Base-by-base conservation (phyloP, 2,888 invertebrate species). In the Xiphydria camelus region DNA sequence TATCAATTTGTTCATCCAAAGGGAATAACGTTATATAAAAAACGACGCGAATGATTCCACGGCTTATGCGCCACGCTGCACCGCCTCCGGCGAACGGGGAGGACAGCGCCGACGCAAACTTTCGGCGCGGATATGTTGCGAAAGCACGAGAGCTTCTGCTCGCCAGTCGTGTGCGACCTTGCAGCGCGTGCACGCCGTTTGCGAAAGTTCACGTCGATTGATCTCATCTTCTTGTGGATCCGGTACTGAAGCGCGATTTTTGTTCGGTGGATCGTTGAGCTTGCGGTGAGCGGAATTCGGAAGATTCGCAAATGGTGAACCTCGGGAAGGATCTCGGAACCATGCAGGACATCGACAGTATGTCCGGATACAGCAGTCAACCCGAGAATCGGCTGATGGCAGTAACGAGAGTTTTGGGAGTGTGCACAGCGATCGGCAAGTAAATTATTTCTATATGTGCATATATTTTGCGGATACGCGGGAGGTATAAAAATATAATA, bases 361-460 rank as follows among this genome's bases (percentile, higher is more conserved):
- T 64, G 56, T 47, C 58, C 25, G 53, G 42, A 20, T 64, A 60
- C 49, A 51, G 53, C 21, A 58, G 63, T 32, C 47, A 57, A 20
- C 50, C 50, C 34, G 61, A 59, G 23, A 51, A 37, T 15, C 59
- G 59, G 45, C 45, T 67, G 25, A 53, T 59, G 10, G 46, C 59
- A 12, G 51, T 63, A 35, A 66, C 64, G 21, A 65, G 66, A 36
- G 57, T 64, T 39, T 41, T 66, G 46, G 66, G 66, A 38, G 56
- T 67, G 20, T 64, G 59, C 37, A 66, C 66, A 10, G 66, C 66
- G 18, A 60, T 66, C 45, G 59, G 66, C 66, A 42, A 64, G 61
- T 51, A n/a, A 21, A 10, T 15, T 12, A 19, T n/a, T n/a, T n/a
- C n/a, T n/a, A n/a, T n/a, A n/a, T n/a, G n/a, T n/a, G n/a, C n/a